Base-by-base conservation (phyloP, 2,113 vertebrate species). In the Caretta caretta region DNA sequence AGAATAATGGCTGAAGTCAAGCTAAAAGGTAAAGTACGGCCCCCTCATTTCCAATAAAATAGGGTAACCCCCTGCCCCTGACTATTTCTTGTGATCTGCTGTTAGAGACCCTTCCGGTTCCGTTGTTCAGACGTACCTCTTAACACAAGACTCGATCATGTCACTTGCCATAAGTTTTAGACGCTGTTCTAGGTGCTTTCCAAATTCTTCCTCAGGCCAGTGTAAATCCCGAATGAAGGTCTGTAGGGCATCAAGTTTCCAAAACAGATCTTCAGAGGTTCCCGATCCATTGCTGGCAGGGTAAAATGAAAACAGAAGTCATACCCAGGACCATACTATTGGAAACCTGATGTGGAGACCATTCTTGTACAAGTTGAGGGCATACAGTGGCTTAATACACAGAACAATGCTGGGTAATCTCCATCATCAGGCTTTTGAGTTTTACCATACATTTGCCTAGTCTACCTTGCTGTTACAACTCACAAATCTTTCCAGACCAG, bases 171-270 rank as follows among this genome's bases (percentile, higher is more conserved):
- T 99, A 54, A 99, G 98, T 97, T 99, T 99, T 59, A 99, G 98
- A 72, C 99, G 99, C 80, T 99, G 99, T 96, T 99, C 99, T 85
- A 99, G 97, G 97, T 99, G 99, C 90, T 99, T 99, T 38, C 99
- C 99, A 97, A 99, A 99, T 98, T 99, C 99, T 98, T 99, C 99
- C 93, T 99, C 99, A 0, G 99, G 99, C 99, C 99, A 99, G 97
- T 99, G 99, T 72, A 99, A 99, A 95, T 99, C 99, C 95, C 98
- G 98, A 95, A 99, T 99, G 98, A 99, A 99, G 27, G 99, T 99
- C 98, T 99, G 99, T 54, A 99, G 98, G 92, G 99, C 99, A 62
- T 99, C 99, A 2, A 99, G 98, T 97, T 99, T 99, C 99, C 99
- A 99, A 98, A 99, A 99, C 92, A 99, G 98, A 96, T 99, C 99